These are phyloP conservation scores for rabbit (Oryctolagus cuniculus) DNA, from an alignment of 2,113 vertebrate species.

Conservation along the genomic window DNA sequence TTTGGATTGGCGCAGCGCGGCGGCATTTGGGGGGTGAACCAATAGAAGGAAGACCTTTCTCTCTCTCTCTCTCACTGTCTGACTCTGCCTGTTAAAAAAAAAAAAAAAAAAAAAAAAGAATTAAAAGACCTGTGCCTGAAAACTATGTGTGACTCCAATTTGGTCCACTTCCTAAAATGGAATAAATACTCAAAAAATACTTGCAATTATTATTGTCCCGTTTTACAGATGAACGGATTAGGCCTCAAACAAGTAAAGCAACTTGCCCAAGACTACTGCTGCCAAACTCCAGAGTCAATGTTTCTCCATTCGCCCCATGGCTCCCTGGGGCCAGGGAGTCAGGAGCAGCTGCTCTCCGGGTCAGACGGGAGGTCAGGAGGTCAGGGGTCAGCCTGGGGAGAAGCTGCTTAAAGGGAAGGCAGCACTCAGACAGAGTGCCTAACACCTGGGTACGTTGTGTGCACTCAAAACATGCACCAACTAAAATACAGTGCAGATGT, in stretches of 20 bases:
- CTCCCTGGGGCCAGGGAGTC: not conserved
- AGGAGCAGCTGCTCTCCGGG: not conserved
- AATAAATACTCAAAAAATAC: not conserved
- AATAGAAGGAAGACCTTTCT: no score
- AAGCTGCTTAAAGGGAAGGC: not conserved
- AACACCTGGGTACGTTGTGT: not conserved
- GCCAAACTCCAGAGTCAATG: not conserved
- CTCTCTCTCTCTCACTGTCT: no score
- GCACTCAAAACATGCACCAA: not conserved
- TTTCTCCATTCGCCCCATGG: not conserved
- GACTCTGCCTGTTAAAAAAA: no score
- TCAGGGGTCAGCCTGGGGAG: not conserved
- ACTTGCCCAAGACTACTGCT: not conserved
- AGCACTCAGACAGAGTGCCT: not conserved
- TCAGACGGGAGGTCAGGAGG: not conserved
- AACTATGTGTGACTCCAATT: not conserved
- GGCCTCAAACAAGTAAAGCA: not conserved
- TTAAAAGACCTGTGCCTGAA: not conserved
- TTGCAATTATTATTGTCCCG: not conserved
- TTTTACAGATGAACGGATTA: not conserved
- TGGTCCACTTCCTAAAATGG: not conserved
- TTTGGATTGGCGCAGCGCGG: no score
- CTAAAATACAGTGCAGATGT: not conserved
- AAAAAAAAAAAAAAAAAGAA: not conserved
- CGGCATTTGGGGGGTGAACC: no score